Percentiles rank a stretch among this genome's conserved stretches.
Evolutionary conservation across 2,797 vertebrate species (phyloP).

Genomic region (Limnodromus scolopaceus): DNA sequence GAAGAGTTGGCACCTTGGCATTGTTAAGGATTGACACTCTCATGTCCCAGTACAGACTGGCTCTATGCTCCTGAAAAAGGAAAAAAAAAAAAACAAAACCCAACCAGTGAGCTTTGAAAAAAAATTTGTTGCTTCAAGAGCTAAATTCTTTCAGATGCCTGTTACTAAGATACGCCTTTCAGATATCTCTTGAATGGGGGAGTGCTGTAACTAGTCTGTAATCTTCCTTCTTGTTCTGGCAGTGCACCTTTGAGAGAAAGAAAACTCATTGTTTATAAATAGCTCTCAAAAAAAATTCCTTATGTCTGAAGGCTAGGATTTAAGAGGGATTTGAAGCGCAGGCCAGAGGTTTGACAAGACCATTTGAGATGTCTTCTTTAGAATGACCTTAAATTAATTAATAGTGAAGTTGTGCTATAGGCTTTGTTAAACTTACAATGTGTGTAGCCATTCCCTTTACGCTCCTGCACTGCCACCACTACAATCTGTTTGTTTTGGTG

Average conservation of each 20-base stretch:
- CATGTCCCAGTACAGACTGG: neutral
- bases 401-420: neutral
- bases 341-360: neutral
- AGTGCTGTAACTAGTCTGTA: neutral
- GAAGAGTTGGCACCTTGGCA: neutral
- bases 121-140: neutral
- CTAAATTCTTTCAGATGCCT: neutral
- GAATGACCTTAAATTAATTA: neutral
- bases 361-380: neutral
- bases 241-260: neutral
- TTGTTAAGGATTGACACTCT: neutral
- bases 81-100: neutral
- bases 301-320: neutral
- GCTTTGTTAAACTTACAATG: neutral
- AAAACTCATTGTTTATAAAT: neutral
- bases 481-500: neutral
- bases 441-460: neutral
- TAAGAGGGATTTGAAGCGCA: neutral
- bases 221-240: neutral
- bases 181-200: neutral
- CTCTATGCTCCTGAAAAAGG: neutral
- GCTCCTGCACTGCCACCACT: neutral
- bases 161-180: neutral
- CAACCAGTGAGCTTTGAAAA: too few species aligned
- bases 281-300: neutral